Conservation (phyloP, 2,113 vertebrate species). For the Aegotheles bennettii region DNA sequence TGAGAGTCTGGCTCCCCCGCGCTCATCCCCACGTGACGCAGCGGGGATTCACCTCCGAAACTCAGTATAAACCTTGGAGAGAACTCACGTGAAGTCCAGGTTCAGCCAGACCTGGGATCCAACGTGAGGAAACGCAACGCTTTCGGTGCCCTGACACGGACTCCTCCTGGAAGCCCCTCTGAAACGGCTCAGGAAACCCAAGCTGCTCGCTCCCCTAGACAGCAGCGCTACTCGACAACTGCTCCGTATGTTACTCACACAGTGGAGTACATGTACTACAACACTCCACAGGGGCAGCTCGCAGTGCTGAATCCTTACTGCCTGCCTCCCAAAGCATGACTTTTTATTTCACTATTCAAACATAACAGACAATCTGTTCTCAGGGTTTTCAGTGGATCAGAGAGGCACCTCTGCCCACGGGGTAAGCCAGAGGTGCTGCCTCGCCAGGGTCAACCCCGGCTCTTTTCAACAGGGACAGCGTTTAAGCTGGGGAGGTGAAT, state of each 20-base stretch:
- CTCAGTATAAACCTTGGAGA: background rate
- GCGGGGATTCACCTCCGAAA: background rate
- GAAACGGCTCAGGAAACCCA: background rate
- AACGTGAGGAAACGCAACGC: fast-evolving
- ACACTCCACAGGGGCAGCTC: background rate
- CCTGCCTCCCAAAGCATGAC: background rate
- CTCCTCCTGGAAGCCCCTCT: background rate
- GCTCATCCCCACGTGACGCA: background rate
- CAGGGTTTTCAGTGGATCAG: background rate
- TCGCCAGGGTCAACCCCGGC: background rate
- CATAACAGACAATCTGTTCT: background rate
- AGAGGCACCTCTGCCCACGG: background rate
- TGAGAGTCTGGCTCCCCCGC: background rate
- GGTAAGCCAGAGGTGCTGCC: background rate
- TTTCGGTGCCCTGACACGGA: background rate
- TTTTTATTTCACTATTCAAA: background rate
- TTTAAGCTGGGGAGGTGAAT: background rate
- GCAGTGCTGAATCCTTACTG: background rate
- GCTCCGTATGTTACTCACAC: background rate
- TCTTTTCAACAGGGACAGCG: background rate
- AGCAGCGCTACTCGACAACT: background rate
- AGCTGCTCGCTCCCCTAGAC: background rate
- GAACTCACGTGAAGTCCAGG: background rate
- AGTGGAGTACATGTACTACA: background rate
- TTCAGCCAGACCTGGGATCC: background rate